phyloP scores from a whole-genome alignment of 2,888 invertebrate genomes.

The Eurois occulta region DNA sequence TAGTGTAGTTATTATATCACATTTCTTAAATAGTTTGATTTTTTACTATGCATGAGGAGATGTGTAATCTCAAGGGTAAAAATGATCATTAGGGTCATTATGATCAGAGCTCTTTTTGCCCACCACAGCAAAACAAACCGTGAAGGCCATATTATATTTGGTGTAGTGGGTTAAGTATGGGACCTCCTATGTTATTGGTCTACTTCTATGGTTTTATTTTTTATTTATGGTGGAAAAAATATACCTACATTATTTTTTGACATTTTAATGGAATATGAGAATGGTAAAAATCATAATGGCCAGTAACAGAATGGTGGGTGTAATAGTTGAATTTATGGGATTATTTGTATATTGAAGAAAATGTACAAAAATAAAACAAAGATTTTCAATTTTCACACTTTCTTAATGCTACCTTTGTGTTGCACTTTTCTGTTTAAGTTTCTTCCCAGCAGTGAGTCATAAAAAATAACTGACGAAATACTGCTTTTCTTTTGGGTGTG shows the following conservation, averaged over 20 bases:
- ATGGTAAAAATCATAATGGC: constrained; percentile 68
- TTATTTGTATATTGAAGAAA: constrained; percentile 54
- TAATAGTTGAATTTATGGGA: constrained; percentile 68
- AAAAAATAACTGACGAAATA: constrained; percentile 15
- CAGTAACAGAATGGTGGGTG: constrained; percentile 72
- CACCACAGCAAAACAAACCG: constrained; percentile 63
- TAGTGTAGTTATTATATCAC: background rate
- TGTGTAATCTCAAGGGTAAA: constrained; percentile 8
- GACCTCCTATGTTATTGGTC: constrained; percentile 78
- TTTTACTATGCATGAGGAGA: background rate
- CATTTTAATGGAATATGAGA: constrained; percentile 51
- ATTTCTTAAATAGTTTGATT: background rate
- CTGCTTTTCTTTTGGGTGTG: constrained; percentile 21
- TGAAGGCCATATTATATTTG: constrained; percentile 75
- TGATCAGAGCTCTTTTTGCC: constrained; percentile 46
- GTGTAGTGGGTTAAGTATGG: constrained; percentile 86
- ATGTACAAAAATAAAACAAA: constrained; percentile 53
- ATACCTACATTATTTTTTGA: constrained; percentile 43
- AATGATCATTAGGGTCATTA: background rate
- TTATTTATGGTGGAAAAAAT: constrained; percentile 36
- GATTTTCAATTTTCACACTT: constrained; percentile 61
- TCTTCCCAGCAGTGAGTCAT: constrained; percentile 15
- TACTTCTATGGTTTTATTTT: constrained; percentile 74
- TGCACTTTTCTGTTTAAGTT: constrained; percentile 59
- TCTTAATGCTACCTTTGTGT: constrained; percentile 67